phyloP scores from a whole-genome alignment of 2,113 vertebrate genomes.

The Rhabdornis inornatus region DNA sequence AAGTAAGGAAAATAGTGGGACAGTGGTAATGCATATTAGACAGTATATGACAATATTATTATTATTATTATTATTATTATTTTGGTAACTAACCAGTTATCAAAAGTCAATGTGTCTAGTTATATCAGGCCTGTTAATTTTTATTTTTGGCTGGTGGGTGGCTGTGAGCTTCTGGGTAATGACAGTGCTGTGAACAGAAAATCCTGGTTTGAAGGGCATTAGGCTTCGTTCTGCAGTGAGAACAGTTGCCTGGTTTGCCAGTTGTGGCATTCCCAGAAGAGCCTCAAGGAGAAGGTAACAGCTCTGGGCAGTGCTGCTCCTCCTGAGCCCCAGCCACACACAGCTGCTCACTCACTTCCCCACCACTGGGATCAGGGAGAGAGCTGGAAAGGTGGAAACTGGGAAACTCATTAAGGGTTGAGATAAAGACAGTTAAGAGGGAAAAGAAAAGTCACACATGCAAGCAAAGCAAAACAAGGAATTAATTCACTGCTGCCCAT shows the following conservation, averaged over 20 bases:
- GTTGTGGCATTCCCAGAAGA: not conserved
- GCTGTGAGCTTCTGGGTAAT: not conserved
- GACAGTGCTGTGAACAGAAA: not conserved
- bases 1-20: not conserved
- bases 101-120: not conserved
- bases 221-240: not conserved
- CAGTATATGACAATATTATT: not conserved
- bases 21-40: not conserved
- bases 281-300: not conserved
- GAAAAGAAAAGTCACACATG: not conserved
- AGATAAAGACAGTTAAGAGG: not conserved
- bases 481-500: not conserved
- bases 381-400: not conserved
- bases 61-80: not conserved
- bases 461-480: not conserved
- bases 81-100: not conserved
- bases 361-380: not conserved
- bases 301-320: not conserved
- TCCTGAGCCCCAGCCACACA: not conserved
- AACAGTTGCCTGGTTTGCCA: not conserved
- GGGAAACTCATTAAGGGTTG: not conserved
- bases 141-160: not conserved
- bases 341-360: not conserved
- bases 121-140: not conserved
- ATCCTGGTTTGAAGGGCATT: not conserved